Percentiles rank a stretch among this genome's conserved stretches.
These are phyloP conservation scores for Syngnathus typhle DNA, from an alignment of 2,113 vertebrate genomes.

Conservation along the genomic window DNA sequence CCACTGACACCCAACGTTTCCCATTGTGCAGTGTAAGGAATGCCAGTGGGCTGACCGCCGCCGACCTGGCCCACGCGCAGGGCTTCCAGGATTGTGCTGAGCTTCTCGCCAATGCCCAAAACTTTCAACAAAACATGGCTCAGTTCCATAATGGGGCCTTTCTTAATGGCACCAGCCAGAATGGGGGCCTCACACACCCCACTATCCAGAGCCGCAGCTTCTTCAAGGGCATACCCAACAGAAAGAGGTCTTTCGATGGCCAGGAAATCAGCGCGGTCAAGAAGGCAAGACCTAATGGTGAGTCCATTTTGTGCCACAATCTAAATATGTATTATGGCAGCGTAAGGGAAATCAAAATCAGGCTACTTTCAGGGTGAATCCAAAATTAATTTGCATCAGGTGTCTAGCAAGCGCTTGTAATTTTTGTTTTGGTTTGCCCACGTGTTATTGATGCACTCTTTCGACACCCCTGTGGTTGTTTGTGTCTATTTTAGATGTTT, in stretches of 20 bases:
- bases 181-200: constrained; percentile 76
- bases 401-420: too few species aligned
- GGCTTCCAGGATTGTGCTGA: constrained; percentile 93
- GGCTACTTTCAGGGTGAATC: too few species aligned
- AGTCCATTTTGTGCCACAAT: constrained; percentile 16
- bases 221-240: constrained; percentile 75
- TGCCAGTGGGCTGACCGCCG: constrained; percentile 96
- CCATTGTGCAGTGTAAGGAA: constrained; percentile 93
- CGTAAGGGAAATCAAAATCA: too few species aligned
- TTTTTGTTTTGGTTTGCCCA: too few species aligned
- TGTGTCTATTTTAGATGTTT: too few species aligned
- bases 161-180: constrained; percentile 77
- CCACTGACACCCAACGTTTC: constrained; percentile 78
- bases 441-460: too few species aligned
- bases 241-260: constrained; percentile 90
- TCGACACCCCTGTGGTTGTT: too few species aligned
- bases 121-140: constrained; percentile 75
- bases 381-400: too few species aligned
- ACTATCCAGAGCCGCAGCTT: constrained; percentile 70
- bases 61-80: constrained; percentile 96
- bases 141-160: constrained; percentile 69
- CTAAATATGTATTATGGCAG: not conserved
- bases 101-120: constrained; percentile 94
- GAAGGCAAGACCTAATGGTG: constrained; percentile 87
- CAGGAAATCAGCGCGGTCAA: constrained; percentile 78